Evolutionary conservation across 2,113 vertebrate species (phyloP).

Genomic region (Chauna torquata): DNA sequence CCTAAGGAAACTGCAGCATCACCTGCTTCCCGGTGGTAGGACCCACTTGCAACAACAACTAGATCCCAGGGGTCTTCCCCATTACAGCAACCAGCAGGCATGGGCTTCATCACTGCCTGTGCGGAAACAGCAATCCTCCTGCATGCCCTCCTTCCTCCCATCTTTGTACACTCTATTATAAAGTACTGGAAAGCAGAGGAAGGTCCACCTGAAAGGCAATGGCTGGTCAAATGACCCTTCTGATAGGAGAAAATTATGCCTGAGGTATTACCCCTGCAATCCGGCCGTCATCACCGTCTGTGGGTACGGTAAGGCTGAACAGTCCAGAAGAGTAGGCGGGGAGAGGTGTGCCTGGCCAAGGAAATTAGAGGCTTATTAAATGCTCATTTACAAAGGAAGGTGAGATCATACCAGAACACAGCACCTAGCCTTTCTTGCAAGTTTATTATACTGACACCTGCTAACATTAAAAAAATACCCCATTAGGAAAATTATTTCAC

Average conservation of each 20-base stretch:
- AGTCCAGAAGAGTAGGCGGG: background rate
- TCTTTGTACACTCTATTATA: background rate
- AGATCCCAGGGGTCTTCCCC: background rate
- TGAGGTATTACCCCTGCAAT: accelerated
- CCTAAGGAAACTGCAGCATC: background rate
- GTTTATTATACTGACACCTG: background rate
- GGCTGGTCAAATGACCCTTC: background rate
- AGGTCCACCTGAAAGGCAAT: background rate
- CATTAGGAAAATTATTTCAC: background rate
- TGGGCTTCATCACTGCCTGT: background rate
- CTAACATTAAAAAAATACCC: background rate
- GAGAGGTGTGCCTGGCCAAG: background rate
- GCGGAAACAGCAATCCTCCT: background rate
- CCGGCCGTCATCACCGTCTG: accelerated
- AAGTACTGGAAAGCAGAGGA: background rate
- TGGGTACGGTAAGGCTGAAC: background rate
- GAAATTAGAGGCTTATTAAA: background rate
- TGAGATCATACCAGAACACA: background rate
- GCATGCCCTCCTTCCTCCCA: accelerated
- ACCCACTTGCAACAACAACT: background rate
- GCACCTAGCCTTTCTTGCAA: background rate
- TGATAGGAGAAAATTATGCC: background rate
- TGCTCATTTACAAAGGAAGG: background rate
- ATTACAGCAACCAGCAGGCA: background rate
- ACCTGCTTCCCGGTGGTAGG: background rate